Evolutionary conservation across 2,113 vertebrate genomes (phyloP).

Genomic region (Guaruba guarouba): DNA sequence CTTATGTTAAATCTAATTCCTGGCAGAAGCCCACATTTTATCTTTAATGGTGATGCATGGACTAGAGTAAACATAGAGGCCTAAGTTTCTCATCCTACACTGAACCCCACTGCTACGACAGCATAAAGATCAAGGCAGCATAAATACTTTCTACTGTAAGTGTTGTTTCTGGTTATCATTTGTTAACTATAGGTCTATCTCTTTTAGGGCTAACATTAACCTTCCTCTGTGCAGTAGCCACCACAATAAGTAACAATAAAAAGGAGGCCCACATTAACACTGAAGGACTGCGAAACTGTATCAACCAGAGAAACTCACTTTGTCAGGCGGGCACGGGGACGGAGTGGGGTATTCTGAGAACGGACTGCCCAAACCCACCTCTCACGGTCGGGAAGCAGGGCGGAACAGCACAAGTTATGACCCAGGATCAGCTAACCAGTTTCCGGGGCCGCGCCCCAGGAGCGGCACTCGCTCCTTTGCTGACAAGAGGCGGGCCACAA

Average conservation of each 20-base stretch:
- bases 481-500: not conserved
- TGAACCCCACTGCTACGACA: not conserved
- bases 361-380: not conserved
- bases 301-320: not conserved
- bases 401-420: not conserved
- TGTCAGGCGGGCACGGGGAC: not conserved
- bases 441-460: rapidly evolving
- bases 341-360: not conserved
- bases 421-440: not conserved
- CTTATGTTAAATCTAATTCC: not conserved
- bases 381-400: not conserved
- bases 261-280: not conserved
- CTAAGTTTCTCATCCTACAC: not conserved
- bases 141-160: not conserved
- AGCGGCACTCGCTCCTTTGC: not conserved
- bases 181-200: not conserved
- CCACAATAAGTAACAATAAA: not conserved
- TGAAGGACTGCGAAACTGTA: not conserved
- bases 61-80: not conserved
- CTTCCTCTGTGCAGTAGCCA: not conserved
- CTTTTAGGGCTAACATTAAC: not conserved
- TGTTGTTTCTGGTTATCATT: not conserved
- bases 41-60: not conserved
- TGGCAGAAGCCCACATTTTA: not conserved
- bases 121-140: not conserved